Conservation (phyloP, 2,797 vertebrate genomes). For the Eupleurogrammus muticus region DNA sequence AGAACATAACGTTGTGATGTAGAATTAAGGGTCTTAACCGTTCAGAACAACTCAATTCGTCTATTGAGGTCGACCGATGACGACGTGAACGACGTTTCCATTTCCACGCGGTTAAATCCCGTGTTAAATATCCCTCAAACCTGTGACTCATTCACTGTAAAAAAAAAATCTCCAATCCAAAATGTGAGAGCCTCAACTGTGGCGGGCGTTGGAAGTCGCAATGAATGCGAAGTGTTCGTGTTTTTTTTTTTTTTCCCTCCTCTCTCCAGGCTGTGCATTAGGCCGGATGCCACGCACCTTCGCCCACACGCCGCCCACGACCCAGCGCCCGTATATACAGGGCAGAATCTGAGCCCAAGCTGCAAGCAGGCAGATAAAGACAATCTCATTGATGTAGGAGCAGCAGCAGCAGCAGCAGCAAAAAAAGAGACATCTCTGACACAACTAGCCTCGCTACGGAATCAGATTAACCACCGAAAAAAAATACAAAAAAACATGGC, state of each 20-base stretch:
- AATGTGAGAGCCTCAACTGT: conserved; percentile 84
- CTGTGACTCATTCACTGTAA: conserved; percentile 82
- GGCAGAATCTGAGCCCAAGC: conserved; percentile 87
- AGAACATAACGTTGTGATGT: too few species aligned
- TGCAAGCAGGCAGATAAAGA: conserved; percentile 89
- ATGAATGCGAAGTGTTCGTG: conserved; percentile 85
- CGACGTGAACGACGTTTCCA: too few species aligned
- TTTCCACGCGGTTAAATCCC: too few species aligned
- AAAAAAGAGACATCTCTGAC: conserved; percentile 81
- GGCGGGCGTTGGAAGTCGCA: conserved; percentile 80
- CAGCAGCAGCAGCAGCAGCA: conserved; percentile 77
- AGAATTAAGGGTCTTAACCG: too few species aligned
- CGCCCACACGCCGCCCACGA: conserved; percentile 88
- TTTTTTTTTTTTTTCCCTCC: too few species aligned
- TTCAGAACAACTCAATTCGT: too few species aligned
- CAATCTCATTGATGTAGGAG: conserved; percentile 87
- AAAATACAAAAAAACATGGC: conserved; percentile 72
- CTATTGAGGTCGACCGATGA: too few species aligned
- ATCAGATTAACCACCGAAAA: conserved; percentile 79
- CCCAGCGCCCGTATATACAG: conserved; percentile 83
- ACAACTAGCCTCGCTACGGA: conserved; percentile 76
- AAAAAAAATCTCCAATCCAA: conserved; percentile 78
- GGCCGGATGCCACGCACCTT: conserved; percentile 88
- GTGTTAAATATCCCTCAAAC: conserved; percentile 77
- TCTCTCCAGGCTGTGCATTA: conserved; percentile 87